A percentile compares a stretch with the other conserved stretches of the same genome.
Conservation (phyloP, 2,113 vertebrate species). For the Heterotis niloticus region DNA sequence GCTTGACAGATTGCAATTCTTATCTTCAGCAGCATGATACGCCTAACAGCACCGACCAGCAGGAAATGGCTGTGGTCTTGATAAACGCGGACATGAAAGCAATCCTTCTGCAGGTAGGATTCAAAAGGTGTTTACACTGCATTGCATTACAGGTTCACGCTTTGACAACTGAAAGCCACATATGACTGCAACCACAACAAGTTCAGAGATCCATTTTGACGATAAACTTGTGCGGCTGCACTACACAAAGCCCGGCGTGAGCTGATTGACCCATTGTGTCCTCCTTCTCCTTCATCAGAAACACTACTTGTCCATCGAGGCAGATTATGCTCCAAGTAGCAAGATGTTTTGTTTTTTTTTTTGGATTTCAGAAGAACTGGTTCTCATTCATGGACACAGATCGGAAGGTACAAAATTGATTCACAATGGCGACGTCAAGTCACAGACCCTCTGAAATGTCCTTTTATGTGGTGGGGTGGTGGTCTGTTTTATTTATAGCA, state of each 20-base stretch:
- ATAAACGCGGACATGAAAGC: background rate
- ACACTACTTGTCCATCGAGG: background rate
- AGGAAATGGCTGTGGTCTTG: background rate
- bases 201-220: conserved; percentile 33
- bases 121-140: conserved; percentile 37
- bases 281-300: background rate
- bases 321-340: background rate
- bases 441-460: background rate
- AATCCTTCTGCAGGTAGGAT: background rate
- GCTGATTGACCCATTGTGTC: background rate
- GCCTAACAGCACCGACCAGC: background rate
- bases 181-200: conserved; percentile 35
- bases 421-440: background rate
- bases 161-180: conserved; percentile 39
- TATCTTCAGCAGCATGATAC: background rate
- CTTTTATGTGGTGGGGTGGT: too few species aligned
- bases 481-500: background rate
- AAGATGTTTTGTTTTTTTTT: conserved; percentile 7
- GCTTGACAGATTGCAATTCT: background rate
- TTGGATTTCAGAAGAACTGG: conserved; percentile 6
- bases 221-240: conserved; percentile 15
- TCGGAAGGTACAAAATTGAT: background rate
- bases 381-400: background rate
- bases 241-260: background rate
- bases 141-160: conserved; percentile 24